Base-by-base conservation (phyloP, 2,888 invertebrate species). In the Lasius platythorax region DNA sequence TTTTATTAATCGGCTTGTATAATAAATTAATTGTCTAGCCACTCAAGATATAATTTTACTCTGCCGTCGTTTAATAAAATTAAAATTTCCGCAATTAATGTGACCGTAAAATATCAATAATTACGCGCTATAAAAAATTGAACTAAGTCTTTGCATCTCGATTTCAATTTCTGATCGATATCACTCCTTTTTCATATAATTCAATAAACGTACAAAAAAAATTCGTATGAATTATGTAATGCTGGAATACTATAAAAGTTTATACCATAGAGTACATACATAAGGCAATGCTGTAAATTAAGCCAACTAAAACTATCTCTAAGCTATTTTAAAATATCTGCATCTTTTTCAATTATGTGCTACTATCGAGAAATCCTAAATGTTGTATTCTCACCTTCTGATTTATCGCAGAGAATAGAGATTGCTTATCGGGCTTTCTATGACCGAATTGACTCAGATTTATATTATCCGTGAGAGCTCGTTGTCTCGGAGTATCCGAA, bases 361-460 rank as follows among this genome's bases (percentile, higher is more conserved):
- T n/a, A 8, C 5, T 28, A 4, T 68, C 15, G 5, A 28, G 18
- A n/a, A 53, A 56, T 5, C 33, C 8, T 18, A 79, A 73, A 73
- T 28, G 30, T 46, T 11, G 4, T 15, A 12, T 46, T 33, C 79
- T 81, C 79, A 81, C 79, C 74, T 81, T 81, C 12, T 74, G 75
- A 28, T 56, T 74, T 37, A 81, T 50, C 9, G 33, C 18, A 61
- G 79, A 73, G 4, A 81, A 8, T 8, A 81, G 1, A 46, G 74
- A 81, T 50, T 23, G 73, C 61, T 73, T 74, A 61, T 74, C 61
- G 8, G 75, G 12, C 28, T 78, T 68, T 43, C 30, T 68, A 30
- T 30, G 43, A 9, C 9, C 56, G 12, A 66, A 58, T 23, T 43
- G 5, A 79, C 23, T 43, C 46, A 37, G 18, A 3, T 58, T 9